Conservation (phyloP, 2,888 invertebrate genomes). For the Stegana nigrithorax region DNA sequence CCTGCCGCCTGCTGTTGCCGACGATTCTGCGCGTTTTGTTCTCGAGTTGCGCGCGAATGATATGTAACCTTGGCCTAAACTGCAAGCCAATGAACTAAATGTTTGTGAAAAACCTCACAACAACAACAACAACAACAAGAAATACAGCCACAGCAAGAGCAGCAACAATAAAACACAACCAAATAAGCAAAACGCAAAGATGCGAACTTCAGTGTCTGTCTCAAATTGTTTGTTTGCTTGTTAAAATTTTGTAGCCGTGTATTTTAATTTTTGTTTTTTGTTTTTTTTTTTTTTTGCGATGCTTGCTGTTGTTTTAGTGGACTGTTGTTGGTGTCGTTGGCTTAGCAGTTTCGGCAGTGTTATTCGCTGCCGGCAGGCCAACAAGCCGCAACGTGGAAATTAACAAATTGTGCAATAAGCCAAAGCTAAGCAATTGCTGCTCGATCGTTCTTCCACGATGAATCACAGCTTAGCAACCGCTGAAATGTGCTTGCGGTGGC, state of each 20-base stretch:
- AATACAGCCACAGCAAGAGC: constrained; percentile 21
- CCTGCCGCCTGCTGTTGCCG: background rate
- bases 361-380: background rate
- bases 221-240: constrained; percentile 26
- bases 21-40: constrained; percentile 25
- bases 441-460: constrained; percentile 5
- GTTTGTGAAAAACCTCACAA: constrained; percentile 50
- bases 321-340: background rate
- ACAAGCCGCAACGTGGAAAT: constrained; percentile 50
- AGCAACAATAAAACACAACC: constrained; percentile 7
- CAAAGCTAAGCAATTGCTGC: background rate
- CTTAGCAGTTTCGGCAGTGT: background rate
- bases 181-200: constrained; percentile 12
- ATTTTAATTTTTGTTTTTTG: constrained; percentile 7
- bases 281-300: constrained; percentile 32
- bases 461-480: background rate
- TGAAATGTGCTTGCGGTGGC: background rate
- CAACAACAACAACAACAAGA: too few relatives aligned
- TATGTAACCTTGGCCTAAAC: constrained; percentile 65
- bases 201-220: too few relatives aligned
- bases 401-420: constrained; percentile 60
- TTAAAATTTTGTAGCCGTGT: constrained; percentile 5
- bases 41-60: constrained; percentile 40
- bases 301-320: background rate
- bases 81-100: constrained; percentile 62